These are phyloP conservation scores for Anolis apletophallus DNA, from an alignment of 2,797 vertebrate genomes.

Conservation along the genomic window DNA sequence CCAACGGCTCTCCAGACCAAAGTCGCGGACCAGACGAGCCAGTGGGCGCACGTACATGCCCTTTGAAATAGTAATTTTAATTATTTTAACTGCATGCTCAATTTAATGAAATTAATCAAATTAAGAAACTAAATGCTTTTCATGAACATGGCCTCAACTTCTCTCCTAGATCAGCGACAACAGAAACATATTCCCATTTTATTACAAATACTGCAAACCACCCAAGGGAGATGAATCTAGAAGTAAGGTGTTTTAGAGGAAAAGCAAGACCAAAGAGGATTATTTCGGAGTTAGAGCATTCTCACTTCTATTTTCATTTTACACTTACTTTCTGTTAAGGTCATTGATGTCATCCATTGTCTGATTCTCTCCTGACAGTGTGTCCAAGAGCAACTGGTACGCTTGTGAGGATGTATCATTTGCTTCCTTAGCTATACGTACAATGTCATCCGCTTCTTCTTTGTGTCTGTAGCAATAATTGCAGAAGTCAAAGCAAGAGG, in stretches of 20 bases:
- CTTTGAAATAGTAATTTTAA: background rate
- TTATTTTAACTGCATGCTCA: background rate
- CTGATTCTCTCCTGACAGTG: conserved; percentile 88
- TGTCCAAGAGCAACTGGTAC: conserved; percentile 88
- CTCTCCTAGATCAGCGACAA: background rate
- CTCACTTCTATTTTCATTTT: conserved; percentile 36
- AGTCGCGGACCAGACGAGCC: too few species aligned
- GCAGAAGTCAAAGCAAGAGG: conserved; percentile 29
- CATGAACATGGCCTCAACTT: too few species aligned
- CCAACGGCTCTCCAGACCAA: too few species aligned
- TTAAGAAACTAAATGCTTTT: too few species aligned
- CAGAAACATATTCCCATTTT: background rate
- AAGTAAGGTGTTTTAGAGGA: background rate
- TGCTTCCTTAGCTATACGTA: conserved; percentile 90
- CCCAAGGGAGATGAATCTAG: background rate
- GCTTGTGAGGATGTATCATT: conserved; percentile 93
- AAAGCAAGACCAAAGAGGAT: background rate
- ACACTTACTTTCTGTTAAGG: conserved; percentile 91
- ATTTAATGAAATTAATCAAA: background rate
- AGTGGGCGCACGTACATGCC: too few species aligned
- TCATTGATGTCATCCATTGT: conserved; percentile 89
- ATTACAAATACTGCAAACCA: background rate
- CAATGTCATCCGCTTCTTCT: conserved; percentile 93
- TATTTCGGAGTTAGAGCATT: background rate
- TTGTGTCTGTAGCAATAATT: conserved; percentile 83